A percentile compares a stretch with the other conserved stretches of the same genome.
phyloP scores from a whole-genome alignment of 1,140 invertebrate genomes.

The Wiebesia pumilae region DNA sequence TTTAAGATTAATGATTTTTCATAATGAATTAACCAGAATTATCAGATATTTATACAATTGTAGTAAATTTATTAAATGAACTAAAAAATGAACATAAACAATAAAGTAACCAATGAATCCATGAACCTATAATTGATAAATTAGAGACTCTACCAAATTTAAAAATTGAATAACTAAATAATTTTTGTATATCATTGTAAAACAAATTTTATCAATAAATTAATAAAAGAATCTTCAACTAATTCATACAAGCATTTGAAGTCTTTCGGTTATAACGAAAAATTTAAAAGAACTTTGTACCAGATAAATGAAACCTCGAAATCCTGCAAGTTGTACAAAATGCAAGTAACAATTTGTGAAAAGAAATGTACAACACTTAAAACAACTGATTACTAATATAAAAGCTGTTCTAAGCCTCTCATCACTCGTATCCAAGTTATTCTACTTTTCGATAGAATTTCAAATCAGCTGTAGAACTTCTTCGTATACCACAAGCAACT shows the following conservation, averaged over 20 bases:
- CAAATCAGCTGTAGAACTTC: conserved; percentile 34
- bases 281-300: neutral
- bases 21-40: neutral
- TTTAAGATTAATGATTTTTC: neutral
- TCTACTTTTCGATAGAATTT: neutral
- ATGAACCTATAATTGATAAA: too few species aligned
- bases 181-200: neutral
- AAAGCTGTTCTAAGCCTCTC: neutral
- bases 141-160: too few species aligned
- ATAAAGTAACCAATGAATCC: too few species aligned
- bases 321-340: neutral
- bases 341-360: neutral
- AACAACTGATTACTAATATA: neutral
- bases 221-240: neutral
- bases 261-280: neutral
- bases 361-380: neutral
- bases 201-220: neutral
- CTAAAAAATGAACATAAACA: too few species aligned
- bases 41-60: neutral
- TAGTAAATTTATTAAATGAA: too few species aligned
- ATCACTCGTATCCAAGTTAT: neutral
- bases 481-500: neutral
- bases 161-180: neutral
- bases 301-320: neutral
- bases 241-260: neutral